Conservation (phyloP, 2,113 vertebrate genomes). For the Urocynchramus pylzowi region DNA sequence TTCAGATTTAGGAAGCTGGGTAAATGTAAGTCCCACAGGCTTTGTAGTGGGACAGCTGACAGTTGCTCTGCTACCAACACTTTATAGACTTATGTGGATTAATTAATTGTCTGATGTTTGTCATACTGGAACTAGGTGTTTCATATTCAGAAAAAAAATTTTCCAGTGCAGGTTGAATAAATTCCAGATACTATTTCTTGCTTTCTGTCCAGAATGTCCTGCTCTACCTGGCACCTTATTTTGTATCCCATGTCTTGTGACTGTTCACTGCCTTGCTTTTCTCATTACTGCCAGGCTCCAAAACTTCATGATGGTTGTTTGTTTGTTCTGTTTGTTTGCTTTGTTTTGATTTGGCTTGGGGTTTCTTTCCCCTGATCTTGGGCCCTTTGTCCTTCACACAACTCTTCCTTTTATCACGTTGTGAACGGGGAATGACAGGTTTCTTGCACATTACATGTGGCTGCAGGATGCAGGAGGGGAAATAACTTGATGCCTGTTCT, state of each 20-base stretch:
- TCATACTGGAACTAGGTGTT: not conserved
- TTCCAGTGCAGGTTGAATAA: not conserved
- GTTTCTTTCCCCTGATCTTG: not conserved
- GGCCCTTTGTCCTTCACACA: not conserved
- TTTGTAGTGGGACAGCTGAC: not conserved
- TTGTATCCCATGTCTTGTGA: not conserved
- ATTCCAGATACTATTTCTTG: not conserved
- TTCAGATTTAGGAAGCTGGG: not conserved
- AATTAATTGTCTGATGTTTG: not conserved
- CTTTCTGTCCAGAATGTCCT: not conserved
- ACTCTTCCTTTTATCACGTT: not conserved
- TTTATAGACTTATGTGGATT: not conserved
- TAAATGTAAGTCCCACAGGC: not conserved
- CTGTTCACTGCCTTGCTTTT: not conserved
- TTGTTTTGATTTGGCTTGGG: not conserved
- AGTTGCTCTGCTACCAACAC: not conserved
- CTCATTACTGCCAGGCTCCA: not conserved
- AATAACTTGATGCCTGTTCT: not conserved
- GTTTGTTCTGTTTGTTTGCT: not conserved
- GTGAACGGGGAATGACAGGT: not conserved
- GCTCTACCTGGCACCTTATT: not conserved
- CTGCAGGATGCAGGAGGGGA: not conserved
- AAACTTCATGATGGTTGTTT: not conserved
- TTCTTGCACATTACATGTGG: not conserved
- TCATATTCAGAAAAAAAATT: not conserved